phyloP scores from a whole-genome alignment of 1,140 invertebrate genomes.

The Augochlora pura region DNA sequence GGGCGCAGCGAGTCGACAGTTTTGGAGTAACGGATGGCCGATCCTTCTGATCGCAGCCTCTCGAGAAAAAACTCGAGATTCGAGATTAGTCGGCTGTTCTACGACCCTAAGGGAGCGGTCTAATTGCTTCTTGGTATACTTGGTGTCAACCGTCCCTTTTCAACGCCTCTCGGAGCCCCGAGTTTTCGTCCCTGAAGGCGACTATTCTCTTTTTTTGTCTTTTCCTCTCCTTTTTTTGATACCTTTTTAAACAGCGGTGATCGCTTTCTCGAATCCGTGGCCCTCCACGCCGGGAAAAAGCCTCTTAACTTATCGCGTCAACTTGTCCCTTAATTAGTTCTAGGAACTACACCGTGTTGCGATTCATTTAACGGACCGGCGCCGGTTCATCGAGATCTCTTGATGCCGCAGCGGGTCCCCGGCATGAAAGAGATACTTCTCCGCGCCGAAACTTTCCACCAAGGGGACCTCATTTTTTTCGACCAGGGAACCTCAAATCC shows the following conservation, averaged over 20 bases:
- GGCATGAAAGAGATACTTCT: background rate
- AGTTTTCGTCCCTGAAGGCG: slow-evolving; percentile 17
- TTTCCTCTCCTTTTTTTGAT: no score
- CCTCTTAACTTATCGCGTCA: slow-evolving; percentile 34
- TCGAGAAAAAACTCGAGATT: slow-evolving; percentile 32
- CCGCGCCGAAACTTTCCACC: background rate
- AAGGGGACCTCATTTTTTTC: background rate
- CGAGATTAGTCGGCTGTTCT: slow-evolving; percentile 34
- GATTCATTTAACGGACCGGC: slow-evolving; percentile 11
- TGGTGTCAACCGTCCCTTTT: slow-evolving; percentile 9
- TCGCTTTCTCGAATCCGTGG: slow-evolving; percentile 2
- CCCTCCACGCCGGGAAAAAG: background rate
- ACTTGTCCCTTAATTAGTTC: slow-evolving; percentile 46
- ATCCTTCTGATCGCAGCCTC: slow-evolving; percentile 16
- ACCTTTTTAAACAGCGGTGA: slow-evolving; percentile 23
- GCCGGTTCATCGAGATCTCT: background rate
- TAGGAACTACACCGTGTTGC: slow-evolving; percentile 23
- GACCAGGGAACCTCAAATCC: background rate
- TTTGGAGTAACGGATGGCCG: background rate
- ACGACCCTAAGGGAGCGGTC: slow-evolving; percentile 30
- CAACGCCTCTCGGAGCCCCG: slow-evolving; percentile 26
- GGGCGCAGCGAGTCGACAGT: background rate
- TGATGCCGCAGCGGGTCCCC: background rate
- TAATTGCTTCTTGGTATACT: slow-evolving; percentile 45
- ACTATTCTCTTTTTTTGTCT: slow-evolving; percentile 3